A percentile compares a stretch with the other conserved stretches of the same genome.
phyloP scores from a whole-genome alignment of 2,113 vertebrate species.

The Plotosus lineatus region DNA sequence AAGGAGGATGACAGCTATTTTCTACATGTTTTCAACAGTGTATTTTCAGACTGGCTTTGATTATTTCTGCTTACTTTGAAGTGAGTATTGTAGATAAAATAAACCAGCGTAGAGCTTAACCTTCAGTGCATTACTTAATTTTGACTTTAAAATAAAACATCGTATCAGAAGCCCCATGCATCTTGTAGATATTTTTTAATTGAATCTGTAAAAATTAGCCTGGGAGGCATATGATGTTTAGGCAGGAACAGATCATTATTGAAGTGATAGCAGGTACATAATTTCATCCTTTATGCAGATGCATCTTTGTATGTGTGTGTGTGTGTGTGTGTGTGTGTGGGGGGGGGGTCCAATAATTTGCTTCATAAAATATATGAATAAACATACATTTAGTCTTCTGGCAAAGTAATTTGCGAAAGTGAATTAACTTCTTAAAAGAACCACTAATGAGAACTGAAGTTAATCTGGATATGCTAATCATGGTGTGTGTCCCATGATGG shows the following conservation, averaged over 20 bases:
- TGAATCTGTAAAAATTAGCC: not conserved
- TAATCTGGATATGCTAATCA: conserved; percentile 79
- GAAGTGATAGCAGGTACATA: not conserved
- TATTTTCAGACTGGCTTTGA: conserved; percentile 16
- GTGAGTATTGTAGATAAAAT: not conserved
- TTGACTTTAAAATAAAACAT: not conserved
- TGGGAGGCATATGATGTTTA: not conserved
- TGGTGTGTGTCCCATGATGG: conserved; percentile 43
- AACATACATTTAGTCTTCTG: conserved; percentile 27
- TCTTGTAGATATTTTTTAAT: not conserved
- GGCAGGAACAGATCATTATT: not conserved
- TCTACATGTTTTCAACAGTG: conserved; percentile 28
- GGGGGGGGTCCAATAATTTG: conserved; percentile 17
- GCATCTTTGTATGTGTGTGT: not conserved
- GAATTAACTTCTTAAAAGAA: conserved; percentile 57
- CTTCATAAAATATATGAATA: conserved; percentile 40
- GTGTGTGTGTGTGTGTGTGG: no score
- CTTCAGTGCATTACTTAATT: not conserved
- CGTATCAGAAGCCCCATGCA: not conserved
- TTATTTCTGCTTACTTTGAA: conserved; percentile 11
- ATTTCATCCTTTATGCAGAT: not conserved
- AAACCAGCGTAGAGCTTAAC: not conserved
- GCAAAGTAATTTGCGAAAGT: conserved; percentile 30
- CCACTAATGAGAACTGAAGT: conserved; percentile 72
- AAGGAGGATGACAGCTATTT: conserved; percentile 10